Conservation (phyloP, 1,140 invertebrate species). For the Drosophila neocordata region DNA sequence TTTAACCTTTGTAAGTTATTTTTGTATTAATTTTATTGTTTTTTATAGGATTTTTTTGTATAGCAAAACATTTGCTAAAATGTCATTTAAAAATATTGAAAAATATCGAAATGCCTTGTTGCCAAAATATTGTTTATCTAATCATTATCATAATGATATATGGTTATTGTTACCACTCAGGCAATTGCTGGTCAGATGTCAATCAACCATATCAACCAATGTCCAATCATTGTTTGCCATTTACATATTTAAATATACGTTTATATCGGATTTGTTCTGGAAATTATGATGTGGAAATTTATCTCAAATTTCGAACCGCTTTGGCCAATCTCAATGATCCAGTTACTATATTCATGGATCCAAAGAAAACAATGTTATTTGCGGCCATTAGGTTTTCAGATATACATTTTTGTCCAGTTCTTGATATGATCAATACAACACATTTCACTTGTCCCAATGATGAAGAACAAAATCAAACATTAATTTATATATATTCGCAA, state of each 20-base stretch:
- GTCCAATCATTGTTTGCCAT: neutral
- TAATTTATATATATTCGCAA: neutral
- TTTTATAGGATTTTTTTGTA: too few species aligned
- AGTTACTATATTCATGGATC: neutral
- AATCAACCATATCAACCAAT: constrained; percentile 1
- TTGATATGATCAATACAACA: neutral
- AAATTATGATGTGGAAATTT: neutral
- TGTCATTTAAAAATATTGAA: neutral
- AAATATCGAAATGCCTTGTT: neutral
- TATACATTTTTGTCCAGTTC: neutral
- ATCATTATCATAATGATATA: neutral
- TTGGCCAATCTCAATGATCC: neutral
- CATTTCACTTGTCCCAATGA: neutral
- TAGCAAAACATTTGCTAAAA: too few species aligned
- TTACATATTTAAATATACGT: neutral
- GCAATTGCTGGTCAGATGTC: neutral
- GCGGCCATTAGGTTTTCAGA: neutral
- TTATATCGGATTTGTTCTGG: neutral
- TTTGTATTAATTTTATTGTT: too few species aligned
- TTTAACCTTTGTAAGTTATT: too few species aligned
- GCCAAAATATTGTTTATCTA: neutral
- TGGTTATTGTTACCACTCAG: neutral
- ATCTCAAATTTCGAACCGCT: neutral
- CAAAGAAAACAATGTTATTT: neutral
- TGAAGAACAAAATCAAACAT: constrained; percentile 4